Evolutionary conservation across 2,888 invertebrate genomes (phyloP).

Genomic region (Drosophila cognata): DNA sequence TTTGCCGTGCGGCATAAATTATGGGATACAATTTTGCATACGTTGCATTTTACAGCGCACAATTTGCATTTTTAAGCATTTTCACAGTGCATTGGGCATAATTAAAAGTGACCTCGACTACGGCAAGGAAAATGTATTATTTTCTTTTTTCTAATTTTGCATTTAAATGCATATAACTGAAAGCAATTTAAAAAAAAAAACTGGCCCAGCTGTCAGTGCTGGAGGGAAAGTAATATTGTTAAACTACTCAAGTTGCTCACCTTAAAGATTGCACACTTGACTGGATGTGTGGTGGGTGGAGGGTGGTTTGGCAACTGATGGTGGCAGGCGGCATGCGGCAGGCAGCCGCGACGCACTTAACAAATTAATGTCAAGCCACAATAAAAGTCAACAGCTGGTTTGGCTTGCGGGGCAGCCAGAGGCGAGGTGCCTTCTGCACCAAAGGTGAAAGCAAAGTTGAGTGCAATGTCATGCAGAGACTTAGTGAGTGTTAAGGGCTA

Average conservation of each 20-base stretch:
- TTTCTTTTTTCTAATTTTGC: constrained; percentile 12
- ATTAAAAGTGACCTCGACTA: constrained; percentile 58
- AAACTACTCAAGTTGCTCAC: constrained; percentile 46
- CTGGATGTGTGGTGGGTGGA: constrained; percentile 14
- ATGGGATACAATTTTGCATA: constrained; percentile 67
- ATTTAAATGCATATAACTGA: constrained; percentile 62
- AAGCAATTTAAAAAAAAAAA: constrained; percentile 8
- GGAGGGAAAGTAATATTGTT: constrained; percentile 7
- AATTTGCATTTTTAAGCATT: constrained; percentile 79
- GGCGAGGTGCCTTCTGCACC: constrained; percentile 12
- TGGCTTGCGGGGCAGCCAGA: constrained; percentile 39
- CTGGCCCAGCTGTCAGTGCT: not conserved
- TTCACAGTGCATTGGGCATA: constrained; percentile 75
- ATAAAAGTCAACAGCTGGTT: constrained; percentile 79
- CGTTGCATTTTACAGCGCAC: constrained; percentile 73
- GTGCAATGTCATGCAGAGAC: constrained; percentile 73
- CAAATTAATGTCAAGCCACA: constrained; percentile 80
- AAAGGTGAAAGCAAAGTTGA: constrained; percentile 59
- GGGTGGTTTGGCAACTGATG: not conserved
- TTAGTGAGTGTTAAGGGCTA: constrained; percentile 27
- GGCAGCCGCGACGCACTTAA: constrained; percentile 69
- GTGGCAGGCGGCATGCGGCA: constrained; percentile 4
- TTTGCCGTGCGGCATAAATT: constrained; percentile 64
- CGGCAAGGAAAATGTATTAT: constrained; percentile 17
- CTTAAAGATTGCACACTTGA: constrained; percentile 60